Percentiles rank a stretch among this genome's conserved stretches.
Evolutionary conservation across 2,888 invertebrate genomes (phyloP).

Genomic region (Gymnosoma rotundatum): DNA sequence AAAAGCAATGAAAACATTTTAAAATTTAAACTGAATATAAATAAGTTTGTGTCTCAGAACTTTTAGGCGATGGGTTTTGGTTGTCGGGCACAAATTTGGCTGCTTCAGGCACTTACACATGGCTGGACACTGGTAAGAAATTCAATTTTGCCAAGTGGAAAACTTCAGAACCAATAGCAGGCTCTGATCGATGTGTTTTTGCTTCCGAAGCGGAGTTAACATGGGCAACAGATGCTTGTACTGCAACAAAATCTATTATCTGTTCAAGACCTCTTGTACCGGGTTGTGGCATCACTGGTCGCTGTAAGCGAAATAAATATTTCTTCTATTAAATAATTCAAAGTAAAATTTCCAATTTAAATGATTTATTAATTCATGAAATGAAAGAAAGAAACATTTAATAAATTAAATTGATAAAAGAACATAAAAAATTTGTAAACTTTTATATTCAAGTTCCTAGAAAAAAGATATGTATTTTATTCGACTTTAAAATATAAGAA

Average conservation of each 20-base stretch:
- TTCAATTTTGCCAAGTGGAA: slow-evolving; percentile 67
- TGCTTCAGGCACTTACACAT: slow-evolving; percentile 48
- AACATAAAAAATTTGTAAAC: too few species aligned
- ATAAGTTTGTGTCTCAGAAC: background rate
- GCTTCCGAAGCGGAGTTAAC: slow-evolving; percentile 32
- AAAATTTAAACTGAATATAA: background rate
- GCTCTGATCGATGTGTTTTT: slow-evolving; percentile 57
- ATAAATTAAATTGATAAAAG: too few species aligned
- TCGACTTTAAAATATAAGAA: too few species aligned
- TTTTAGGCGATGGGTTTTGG: slow-evolving; percentile 61
- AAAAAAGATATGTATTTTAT: too few species aligned
- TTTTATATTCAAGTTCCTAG: too few species aligned
- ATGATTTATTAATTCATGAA: background rate
- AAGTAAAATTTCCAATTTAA: too few species aligned
- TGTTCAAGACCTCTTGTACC: slow-evolving; percentile 64
- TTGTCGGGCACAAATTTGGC: slow-evolving; percentile 70
- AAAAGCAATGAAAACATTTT: background rate
- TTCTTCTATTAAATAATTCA: background rate
- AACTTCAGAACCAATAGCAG: slow-evolving; percentile 1
- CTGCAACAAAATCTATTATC: slow-evolving; percentile 55
- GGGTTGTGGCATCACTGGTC: slow-evolving; percentile 45
- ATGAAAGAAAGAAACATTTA: too few species aligned
- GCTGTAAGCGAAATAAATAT: slow-evolving; percentile 26
- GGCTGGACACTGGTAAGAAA: slow-evolving; percentile 71
- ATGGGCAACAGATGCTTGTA: slow-evolving; percentile 69